phyloP scores from a whole-genome alignment of 2,113 vertebrate species.

The Hemicordylus capensis region DNA sequence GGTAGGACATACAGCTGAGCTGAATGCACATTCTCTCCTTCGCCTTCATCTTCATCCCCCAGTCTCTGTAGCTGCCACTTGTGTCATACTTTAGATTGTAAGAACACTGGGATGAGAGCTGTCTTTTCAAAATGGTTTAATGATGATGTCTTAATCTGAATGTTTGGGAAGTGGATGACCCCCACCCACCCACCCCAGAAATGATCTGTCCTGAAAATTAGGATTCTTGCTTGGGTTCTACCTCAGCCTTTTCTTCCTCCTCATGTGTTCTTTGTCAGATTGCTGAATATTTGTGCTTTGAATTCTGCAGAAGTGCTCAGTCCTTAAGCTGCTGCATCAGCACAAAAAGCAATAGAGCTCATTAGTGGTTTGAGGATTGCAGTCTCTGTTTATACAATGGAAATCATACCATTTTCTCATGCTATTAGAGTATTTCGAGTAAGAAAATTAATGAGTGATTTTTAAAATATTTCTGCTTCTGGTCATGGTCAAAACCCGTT shows the following conservation, averaged over 20 bases:
- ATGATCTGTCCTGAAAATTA: neutral
- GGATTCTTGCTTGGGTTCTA: neutral
- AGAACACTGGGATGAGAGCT: too few species aligned
- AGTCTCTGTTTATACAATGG: constrained; percentile 16
- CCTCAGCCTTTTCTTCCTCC: neutral
- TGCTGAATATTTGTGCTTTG: neutral
- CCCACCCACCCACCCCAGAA: neutral
- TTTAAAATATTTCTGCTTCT: constrained; percentile 14
- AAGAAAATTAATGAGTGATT: constrained; percentile 3
- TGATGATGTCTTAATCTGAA: neutral
- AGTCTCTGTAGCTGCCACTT: neutral
- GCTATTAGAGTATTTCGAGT: neutral
- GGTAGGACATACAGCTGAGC: neutral
- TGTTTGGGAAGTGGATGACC: neutral
- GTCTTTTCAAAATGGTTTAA: too few species aligned
- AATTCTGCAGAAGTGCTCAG: neutral
- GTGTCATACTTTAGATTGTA: neutral
- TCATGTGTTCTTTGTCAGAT: constrained; percentile 1
- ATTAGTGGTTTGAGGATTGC: constrained; percentile 25
- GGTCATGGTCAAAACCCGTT: neutral
- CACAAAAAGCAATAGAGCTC: constrained; percentile 14
- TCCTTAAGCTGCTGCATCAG: constrained; percentile 10
- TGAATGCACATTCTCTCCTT: too few species aligned
- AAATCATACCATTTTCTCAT: neutral
- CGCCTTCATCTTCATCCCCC: neutral